phyloP scores from a whole-genome alignment of 1,140 invertebrate genomes.

The Parapsyche elsis region DNA sequence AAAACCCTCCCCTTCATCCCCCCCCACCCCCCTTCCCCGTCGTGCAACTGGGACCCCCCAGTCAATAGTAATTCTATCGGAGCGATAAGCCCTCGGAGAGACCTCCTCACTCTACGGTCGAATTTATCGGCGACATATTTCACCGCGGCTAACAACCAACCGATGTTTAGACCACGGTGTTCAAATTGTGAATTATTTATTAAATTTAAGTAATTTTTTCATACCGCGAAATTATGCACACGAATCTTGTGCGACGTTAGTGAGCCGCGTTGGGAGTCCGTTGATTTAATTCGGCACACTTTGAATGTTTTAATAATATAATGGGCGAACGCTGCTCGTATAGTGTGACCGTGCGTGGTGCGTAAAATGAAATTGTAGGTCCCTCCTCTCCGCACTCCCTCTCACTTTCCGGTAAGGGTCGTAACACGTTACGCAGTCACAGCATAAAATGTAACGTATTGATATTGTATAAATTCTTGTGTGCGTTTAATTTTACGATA shows the following conservation, averaged over 20 bases:
- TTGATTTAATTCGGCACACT: too few species aligned
- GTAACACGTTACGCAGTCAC: constrained; percentile 33
- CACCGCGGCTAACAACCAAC: constrained; percentile 49
- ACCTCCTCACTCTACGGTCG: constrained; percentile 35
- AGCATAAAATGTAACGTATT: constrained; percentile 33
- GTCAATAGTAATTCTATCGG: constrained; percentile 52
- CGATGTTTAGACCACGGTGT: background rate
- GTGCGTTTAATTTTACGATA: constrained; percentile 18
- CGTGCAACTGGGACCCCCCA: constrained; percentile 3
- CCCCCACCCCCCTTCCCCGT: background rate
- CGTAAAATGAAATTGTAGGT: constrained; percentile 22
- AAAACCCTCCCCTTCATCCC: background rate
- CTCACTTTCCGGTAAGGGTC: background rate
- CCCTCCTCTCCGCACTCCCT: too few species aligned
- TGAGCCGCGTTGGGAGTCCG: too few species aligned
- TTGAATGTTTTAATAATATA: too few species aligned
- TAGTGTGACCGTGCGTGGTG: background rate
- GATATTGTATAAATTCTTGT: constrained; percentile 34
- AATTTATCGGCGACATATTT: constrained; percentile 53
- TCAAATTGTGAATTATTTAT: too few species aligned
- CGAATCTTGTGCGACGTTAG: too few species aligned
- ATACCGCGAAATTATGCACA: too few species aligned
- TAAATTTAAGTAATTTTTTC: too few species aligned
- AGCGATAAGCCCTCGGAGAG: constrained; percentile 47
- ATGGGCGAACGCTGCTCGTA: background rate